These are phyloP conservation scores for Phymastichus coffea DNA, from an alignment of 1,140 invertebrate genomes.

Conservation along the genomic window DNA sequence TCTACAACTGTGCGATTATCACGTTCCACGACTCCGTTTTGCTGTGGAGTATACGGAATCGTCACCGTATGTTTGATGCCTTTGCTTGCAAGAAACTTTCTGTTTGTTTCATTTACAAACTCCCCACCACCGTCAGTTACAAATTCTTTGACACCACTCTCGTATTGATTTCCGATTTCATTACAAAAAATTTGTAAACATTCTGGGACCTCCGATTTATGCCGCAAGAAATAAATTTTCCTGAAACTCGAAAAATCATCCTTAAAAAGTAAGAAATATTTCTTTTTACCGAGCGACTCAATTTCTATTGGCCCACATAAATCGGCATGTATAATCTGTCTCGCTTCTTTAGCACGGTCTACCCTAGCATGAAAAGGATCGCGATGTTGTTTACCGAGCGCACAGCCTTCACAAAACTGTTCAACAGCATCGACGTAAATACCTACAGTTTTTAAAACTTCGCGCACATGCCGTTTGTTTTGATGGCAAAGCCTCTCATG, in stretches of 20 bases:
- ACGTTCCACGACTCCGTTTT: background rate
- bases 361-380: background rate
- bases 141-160: background rate
- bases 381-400: background rate
- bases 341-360: background rate
- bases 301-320: conserved; percentile 8
- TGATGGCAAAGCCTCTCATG: background rate
- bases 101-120: background rate
- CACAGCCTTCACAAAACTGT: background rate
- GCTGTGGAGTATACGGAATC: background rate
- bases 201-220: background rate
- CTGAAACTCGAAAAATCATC: background rate
- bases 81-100: background rate
- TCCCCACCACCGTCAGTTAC: background rate
- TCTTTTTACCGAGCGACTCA: background rate
- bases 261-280: conserved; percentile 3
- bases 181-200: background rate
- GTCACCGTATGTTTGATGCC: background rate
- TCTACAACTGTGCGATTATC: background rate
- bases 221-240: background rate
- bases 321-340: conserved; percentile 1
- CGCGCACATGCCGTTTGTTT: background rate
- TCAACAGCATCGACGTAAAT: background rate
- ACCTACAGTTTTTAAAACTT: background rate
- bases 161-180: background rate